Percentiles rank a stretch among this genome's conserved stretches.
Evolutionary conservation across 2,888 invertebrate species (phyloP).

Genomic region (Chrysopilus asiliformis): DNA sequence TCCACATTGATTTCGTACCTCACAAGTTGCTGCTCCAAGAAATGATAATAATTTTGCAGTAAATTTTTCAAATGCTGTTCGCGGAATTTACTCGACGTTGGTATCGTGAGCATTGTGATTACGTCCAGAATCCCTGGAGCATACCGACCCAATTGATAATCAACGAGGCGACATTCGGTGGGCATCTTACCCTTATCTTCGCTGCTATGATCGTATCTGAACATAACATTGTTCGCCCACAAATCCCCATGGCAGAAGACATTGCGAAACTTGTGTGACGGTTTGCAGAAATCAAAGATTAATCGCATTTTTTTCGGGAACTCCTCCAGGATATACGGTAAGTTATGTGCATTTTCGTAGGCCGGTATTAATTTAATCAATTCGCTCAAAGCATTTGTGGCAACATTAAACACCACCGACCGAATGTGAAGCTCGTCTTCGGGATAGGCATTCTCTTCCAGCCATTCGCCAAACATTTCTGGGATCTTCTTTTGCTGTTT

Average conservation of each 20-base stretch:
- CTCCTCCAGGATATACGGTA: slow-evolving; percentile 22
- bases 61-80: slow-evolving; percentile 36
- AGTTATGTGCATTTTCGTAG: slow-evolving; percentile 19
- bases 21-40: slow-evolving; percentile 36
- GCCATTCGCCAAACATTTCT: slow-evolving; percentile 23
- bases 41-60: slow-evolving; percentile 43
- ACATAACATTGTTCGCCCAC: slow-evolving; percentile 38
- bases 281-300: slow-evolving; percentile 27
- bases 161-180: slow-evolving; percentile 48
- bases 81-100: slow-evolving; percentile 36
- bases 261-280: slow-evolving; percentile 32
- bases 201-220: slow-evolving; percentile 22
- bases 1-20: slow-evolving; percentile 33
- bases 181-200: slow-evolving; percentile 29
- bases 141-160: slow-evolving; percentile 54
- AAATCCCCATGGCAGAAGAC: slow-evolving; percentile 36
- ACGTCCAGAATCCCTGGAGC: slow-evolving; percentile 53
- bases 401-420: slow-evolving; percentile 22
- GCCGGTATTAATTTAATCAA: slow-evolving; percentile 24
- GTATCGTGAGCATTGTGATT: slow-evolving; percentile 38
- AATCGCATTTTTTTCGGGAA: slow-evolving; percentile 21
- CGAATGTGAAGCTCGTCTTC: slow-evolving; percentile 20
- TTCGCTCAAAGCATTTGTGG: slow-evolving; percentile 26
- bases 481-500: slow-evolving; percentile 17
- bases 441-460: slow-evolving; percentile 34